Percentiles rank a stretch among this genome's conserved stretches.
These are phyloP conservation scores for Turnix velox DNA, from an alignment of 2,113 vertebrate genomes.

Conservation along the genomic window DNA sequence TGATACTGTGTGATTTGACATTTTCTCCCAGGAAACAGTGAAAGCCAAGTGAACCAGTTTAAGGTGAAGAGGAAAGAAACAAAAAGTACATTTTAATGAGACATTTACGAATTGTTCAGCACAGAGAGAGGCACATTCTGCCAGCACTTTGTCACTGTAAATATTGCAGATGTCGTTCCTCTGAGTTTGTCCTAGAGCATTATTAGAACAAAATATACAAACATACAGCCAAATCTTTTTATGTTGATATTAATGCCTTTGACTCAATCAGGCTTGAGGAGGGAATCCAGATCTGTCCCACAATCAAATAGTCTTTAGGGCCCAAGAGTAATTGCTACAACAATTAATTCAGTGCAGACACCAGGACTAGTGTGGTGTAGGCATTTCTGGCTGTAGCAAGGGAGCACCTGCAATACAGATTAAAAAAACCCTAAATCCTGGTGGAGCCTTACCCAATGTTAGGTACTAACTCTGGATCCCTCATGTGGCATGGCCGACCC, in stretches of 20 bases:
- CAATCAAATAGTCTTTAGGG: not conserved
- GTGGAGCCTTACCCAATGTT: accelerated
- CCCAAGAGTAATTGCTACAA: not conserved
- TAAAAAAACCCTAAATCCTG: not conserved
- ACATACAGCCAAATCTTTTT: not conserved
- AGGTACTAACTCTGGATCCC: not conserved
- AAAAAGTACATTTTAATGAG: conserved; percentile 67
- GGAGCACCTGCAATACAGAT: not conserved
- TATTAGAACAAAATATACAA: conserved; percentile 46
- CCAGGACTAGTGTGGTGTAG: not conserved
- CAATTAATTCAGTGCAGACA: not conserved
- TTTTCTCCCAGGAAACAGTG: conserved; percentile 26
- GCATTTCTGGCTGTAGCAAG: not conserved
- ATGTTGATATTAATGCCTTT: conserved; percentile 27
- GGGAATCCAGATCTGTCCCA: not conserved
- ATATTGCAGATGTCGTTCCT: conserved; percentile 41
- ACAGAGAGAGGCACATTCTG: not conserved
- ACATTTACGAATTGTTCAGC: conserved; percentile 61
- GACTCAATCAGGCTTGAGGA: not conserved
- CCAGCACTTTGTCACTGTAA: conserved; percentile 56
- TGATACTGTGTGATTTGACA: conserved; percentile 1
- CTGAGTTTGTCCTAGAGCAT: conserved; percentile 45
- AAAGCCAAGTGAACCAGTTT: conserved; percentile 15
- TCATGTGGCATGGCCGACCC: not conserved
- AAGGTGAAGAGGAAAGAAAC: conserved; percentile 40